A percentile compares a stretch with the other conserved stretches of the same genome.
phyloP scores from a whole-genome alignment of 2,797 vertebrate genomes.

The Miopithecus talapoin region DNA sequence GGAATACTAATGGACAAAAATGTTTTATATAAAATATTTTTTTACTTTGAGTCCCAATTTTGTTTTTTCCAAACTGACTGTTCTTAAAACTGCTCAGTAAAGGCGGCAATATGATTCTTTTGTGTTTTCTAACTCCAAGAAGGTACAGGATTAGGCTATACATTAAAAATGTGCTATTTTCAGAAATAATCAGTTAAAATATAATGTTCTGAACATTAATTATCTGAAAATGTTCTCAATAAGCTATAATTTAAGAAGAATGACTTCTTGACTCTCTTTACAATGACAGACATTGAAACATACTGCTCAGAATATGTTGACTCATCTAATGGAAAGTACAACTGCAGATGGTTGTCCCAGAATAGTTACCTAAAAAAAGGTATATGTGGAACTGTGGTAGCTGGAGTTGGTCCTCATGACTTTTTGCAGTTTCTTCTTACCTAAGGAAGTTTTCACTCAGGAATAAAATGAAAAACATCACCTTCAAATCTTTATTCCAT shows the following conservation, averaged over 20 bases:
- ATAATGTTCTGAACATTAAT: constrained; percentile 61
- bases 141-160: constrained; percentile 17
- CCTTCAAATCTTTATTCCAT: neutral
- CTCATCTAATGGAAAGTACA: neutral
- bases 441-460: neutral
- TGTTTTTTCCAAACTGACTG: constrained; percentile 52
- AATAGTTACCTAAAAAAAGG: neutral
- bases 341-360: neutral
- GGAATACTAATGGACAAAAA: constrained; percentile 76
- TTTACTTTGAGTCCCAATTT: constrained; percentile 52
- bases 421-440: neutral
- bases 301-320: constrained; percentile 6
- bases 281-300: constrained; percentile 28
- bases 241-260: constrained; percentile 58
- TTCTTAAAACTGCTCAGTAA: constrained; percentile 61
- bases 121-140: constrained; percentile 10
- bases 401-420: neutral
- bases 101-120: constrained; percentile 40
- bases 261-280: constrained; percentile 30
- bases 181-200: constrained; percentile 60
- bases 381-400: neutral
- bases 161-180: constrained; percentile 53
- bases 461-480: neutral
- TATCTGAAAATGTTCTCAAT: constrained; percentile 56
- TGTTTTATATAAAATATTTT: constrained; percentile 57